Evolutionary conservation across 1,140 invertebrate genomes (phyloP).

Genomic region (Diprion similis): DNA sequence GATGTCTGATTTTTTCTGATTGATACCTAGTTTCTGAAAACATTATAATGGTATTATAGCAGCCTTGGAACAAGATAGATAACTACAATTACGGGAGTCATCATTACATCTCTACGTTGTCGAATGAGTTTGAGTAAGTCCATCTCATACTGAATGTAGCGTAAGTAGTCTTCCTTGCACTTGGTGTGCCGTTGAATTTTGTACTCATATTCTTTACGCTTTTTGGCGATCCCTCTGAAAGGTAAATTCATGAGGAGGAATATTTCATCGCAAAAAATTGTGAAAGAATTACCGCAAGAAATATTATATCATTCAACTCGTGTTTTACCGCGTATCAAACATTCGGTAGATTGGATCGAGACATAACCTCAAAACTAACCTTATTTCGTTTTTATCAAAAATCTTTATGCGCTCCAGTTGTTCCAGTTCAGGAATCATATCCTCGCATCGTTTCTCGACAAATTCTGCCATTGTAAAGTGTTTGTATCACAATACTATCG

Average conservation of each 20-base stretch:
- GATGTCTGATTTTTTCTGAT: slow-evolving; percentile 69
- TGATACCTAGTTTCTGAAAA: slow-evolving; percentile 64
- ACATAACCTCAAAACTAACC: slow-evolving; percentile 25
- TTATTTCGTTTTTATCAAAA: slow-evolving; percentile 72
- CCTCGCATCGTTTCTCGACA: slow-evolving; percentile 74
- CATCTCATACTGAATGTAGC: slow-evolving; percentile 77
- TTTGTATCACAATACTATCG: slow-evolving; percentile 19
- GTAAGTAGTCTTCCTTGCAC: slow-evolving; percentile 73
- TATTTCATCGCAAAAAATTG: slow-evolving; percentile 19
- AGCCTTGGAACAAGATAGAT: slow-evolving; percentile 16
- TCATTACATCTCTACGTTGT: slow-evolving; percentile 60
- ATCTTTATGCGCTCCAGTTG: slow-evolving; percentile 73
- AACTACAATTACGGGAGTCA: slow-evolving; percentile 9
- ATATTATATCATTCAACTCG: slow-evolving; percentile 20
- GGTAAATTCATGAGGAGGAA: slow-evolving; percentile 18
- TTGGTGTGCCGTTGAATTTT: slow-evolving; percentile 72
- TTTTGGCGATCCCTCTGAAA: slow-evolving; percentile 72
- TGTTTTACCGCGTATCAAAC: background rate
- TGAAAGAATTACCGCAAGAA: slow-evolving; percentile 16
- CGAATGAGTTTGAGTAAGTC: slow-evolving; percentile 71
- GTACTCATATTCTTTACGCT: slow-evolving; percentile 74
- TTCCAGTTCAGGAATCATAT: slow-evolving; percentile 75
- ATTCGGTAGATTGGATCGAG: background rate
- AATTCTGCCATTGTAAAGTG: slow-evolving; percentile 74
- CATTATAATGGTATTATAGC: slow-evolving; percentile 7